A percentile compares a stretch with the other conserved stretches of the same genome.
Conservation (phyloP, 2,113 vertebrate genomes). For the Cercopithecus mona region DNA sequence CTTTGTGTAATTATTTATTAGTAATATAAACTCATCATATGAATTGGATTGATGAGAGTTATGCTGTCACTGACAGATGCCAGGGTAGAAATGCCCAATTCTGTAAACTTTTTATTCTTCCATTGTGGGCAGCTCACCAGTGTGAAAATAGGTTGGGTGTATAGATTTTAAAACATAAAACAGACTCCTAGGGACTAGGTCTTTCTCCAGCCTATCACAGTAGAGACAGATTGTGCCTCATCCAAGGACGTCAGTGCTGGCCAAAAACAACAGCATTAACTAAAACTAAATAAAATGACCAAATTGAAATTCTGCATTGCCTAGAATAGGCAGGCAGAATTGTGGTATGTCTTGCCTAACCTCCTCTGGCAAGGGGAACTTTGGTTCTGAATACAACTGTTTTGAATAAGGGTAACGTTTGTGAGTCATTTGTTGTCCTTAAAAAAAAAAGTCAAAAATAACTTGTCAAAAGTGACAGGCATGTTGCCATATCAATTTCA, state of each 20-base stretch:
- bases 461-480: not conserved
- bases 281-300: constrained; percentile 18
- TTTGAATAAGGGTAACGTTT: not conserved
- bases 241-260: not conserved
- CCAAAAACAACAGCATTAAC: not conserved
- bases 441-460: constrained; percentile 7
- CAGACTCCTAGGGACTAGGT: not conserved
- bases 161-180: not conserved
- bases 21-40: not conserved
- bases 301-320: not conserved
- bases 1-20: not conserved
- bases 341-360: not conserved
- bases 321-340: not conserved
- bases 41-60: not conserved
- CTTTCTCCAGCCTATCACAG: not conserved
- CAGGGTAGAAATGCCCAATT: not conserved
- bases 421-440: not conserved
- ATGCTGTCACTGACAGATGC: not conserved
- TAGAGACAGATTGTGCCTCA: not conserved
- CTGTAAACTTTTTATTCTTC: not conserved
- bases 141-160: not conserved
- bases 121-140: not conserved
- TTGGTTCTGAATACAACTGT: not conserved
- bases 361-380: not conserved
- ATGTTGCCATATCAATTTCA: not conserved